Percentiles rank a stretch among this genome's conserved stretches.
These are phyloP conservation scores for Wiebesia pumilae DNA, from an alignment of 1,140 invertebrate species.

Conservation along the genomic window DNA sequence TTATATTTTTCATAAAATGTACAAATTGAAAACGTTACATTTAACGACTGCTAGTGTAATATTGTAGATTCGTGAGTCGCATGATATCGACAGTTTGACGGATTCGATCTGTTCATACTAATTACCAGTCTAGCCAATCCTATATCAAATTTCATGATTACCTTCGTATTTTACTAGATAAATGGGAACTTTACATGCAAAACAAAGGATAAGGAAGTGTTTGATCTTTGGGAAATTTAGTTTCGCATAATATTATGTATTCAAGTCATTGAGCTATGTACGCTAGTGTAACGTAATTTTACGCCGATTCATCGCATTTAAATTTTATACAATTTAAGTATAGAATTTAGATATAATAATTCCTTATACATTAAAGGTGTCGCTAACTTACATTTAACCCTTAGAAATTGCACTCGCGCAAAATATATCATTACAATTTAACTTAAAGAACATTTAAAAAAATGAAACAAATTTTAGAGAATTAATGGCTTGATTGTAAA, in stretches of 20 bases:
- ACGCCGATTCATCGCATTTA: no score
- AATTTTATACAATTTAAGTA: neutral
- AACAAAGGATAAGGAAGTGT: conserved; percentile 35
- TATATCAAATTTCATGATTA: conserved; percentile 49
- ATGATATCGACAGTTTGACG: conserved; percentile 27
- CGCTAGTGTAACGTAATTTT: neutral
- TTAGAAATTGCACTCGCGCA: no score
- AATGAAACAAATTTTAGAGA: no score
- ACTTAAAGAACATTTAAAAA: no score
- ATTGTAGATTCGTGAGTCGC: neutral
- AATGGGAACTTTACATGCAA: conserved; percentile 48
- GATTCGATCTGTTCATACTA: conserved; percentile 40
- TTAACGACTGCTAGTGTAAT: conserved; percentile 3
- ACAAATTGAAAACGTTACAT: conserved; percentile 2
- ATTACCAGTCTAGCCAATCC: conserved; percentile 44
- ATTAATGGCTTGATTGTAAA: no score
- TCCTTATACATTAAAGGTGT: neutral
- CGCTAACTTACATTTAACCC: no score
- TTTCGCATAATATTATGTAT: conserved; percentile 1
- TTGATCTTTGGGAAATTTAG: conserved; percentile 1
- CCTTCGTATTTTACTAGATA: conserved; percentile 32
- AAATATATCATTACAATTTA: no score
- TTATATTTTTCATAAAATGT: neutral
- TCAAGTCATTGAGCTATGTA: neutral
- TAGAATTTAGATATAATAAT: neutral